Evolutionary conservation across 2,888 invertebrate genomes (phyloP).

Genomic region (Orthonevra nobilis): DNA sequence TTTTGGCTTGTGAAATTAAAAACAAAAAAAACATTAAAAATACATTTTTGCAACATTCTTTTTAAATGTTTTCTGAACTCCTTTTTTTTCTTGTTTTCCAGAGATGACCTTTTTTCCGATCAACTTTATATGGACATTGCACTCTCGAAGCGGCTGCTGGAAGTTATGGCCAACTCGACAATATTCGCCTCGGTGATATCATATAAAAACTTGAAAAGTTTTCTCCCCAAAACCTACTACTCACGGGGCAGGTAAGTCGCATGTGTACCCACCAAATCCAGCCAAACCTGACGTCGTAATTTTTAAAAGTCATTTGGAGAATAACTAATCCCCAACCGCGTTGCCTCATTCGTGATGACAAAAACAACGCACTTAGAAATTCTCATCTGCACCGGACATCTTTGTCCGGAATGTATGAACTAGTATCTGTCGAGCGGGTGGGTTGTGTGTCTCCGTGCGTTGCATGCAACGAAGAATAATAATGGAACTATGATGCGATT

Average conservation of each 20-base stretch:
- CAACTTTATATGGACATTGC: slow-evolving; percentile 80
- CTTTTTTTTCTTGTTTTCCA: slow-evolving; percentile 65
- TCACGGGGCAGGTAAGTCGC: slow-evolving; percentile 79
- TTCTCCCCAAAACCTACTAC: slow-evolving; percentile 79
- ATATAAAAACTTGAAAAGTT: slow-evolving; percentile 79
- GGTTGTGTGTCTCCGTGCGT: neutral
- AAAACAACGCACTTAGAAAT: slow-evolving; percentile 15
- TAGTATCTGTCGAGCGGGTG: neutral
- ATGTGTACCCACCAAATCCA: slow-evolving; percentile 4
- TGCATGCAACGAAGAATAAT: slow-evolving; percentile 17
- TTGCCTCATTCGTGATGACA: slow-evolving; percentile 63
- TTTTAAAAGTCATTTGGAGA: slow-evolving; percentile 19
- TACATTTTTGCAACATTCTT: too few relatives aligned
- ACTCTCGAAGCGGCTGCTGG: slow-evolving; percentile 76
- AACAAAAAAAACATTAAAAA: too few relatives aligned
- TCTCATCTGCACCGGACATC: slow-evolving; percentile 22
- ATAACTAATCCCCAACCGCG: slow-evolving; percentile 72
- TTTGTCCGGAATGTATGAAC: slow-evolving; percentile 6
- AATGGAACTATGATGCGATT: slow-evolving; percentile 48
- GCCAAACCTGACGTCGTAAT: slow-evolving; percentile 32
- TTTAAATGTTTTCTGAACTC: too few relatives aligned
- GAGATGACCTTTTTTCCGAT: slow-evolving; percentile 79
- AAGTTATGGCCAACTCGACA: slow-evolving; percentile 79
- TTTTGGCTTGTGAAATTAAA: too few relatives aligned
- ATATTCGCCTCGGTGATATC: slow-evolving; percentile 79